These are phyloP conservation scores for Polyommatus icarus DNA, from an alignment of 2,888 invertebrate genomes.

Conservation along the genomic window DNA sequence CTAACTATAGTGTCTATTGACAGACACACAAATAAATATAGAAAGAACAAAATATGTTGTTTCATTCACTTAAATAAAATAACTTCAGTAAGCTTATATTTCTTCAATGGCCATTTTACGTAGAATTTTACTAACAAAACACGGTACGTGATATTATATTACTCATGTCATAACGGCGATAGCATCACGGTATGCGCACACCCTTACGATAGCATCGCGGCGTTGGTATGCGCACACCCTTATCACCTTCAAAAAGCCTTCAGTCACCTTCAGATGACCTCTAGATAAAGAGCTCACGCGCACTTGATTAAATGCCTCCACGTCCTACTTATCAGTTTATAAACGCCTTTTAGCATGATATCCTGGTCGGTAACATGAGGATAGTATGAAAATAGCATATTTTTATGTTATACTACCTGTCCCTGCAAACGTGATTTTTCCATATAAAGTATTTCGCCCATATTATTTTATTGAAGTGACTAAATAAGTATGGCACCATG, in stretches of 20 bases:
- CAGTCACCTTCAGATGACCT: conserved; percentile 44
- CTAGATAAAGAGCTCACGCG: conserved; percentile 44
- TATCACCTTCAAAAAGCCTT: conserved; percentile 46
- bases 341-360: conserved; percentile 9
- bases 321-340: conserved; percentile 1
- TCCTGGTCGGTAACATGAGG: background rate
- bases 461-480: too few species aligned
- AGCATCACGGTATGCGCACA: conserved; percentile 32
- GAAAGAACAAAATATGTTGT: too few species aligned
- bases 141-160: background rate
- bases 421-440: too few species aligned
- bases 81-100: background rate
- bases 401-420: too few species aligned
- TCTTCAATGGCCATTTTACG: too few species aligned
- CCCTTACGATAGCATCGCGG: conserved; percentile 38
- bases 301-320: conserved; percentile 32
- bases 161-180: conserved; percentile 10
- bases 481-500: too few species aligned
- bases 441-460: too few species aligned
- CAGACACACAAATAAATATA: too few species aligned
- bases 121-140: background rate
- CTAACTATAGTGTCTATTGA: too few species aligned
- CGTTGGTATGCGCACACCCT: conserved; percentile 40
- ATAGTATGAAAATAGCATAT: background rate
- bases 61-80: too few species aligned